Percentiles rank a stretch among this genome's conserved stretches.
These are phyloP conservation scores for Phrynocephalus guinanensis DNA, from an alignment of 2,797 vertebrate genomes.

Conservation along the genomic window DNA sequence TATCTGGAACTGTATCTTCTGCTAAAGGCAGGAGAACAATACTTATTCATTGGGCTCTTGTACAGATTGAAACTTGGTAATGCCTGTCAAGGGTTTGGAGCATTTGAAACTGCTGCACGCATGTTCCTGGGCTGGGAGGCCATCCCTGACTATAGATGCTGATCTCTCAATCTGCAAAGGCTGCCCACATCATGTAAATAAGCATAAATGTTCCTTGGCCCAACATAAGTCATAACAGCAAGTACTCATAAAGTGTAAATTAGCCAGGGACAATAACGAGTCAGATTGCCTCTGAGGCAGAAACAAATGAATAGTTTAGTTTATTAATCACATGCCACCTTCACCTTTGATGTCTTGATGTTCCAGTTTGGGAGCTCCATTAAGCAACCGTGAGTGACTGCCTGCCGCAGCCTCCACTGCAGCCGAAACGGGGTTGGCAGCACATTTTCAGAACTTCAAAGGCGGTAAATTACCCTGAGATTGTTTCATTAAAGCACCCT, in stretches of 20 bases:
- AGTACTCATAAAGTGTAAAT: conserved; percentile 80
- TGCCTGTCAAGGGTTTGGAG: not conserved
- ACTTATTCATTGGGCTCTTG: too few species aligned
- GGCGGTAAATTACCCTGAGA: conserved; percentile 79
- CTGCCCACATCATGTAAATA: conserved; percentile 61
- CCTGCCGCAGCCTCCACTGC: conserved; percentile 76
- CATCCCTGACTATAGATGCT: not conserved
- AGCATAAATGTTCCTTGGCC: conserved; percentile 66
- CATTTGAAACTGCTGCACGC: not conserved
- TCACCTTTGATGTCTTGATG: conserved; percentile 83
- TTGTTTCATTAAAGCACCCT: conserved; percentile 78
- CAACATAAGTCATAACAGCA: conserved; percentile 65
- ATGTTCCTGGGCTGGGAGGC: not conserved
- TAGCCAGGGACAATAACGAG: conserved; percentile 80
- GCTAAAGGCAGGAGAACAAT: too few species aligned
- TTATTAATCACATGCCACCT: conserved; percentile 80
- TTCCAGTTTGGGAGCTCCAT: conserved; percentile 79
- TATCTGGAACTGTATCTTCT: too few species aligned
- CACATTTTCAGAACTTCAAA: conserved; percentile 80
- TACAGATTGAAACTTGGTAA: too few species aligned
- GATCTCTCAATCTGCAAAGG: conserved; percentile 54
- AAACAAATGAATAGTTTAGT: conserved; percentile 74
- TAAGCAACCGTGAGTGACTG: conserved; percentile 75
- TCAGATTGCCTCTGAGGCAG: conserved; percentile 76
- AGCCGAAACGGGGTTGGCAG: conserved; percentile 81